A percentile compares a stretch with the other conserved stretches of the same genome.
Evolutionary conservation across 2,113 vertebrate species (phyloP).

Genomic region (Orientallactaga bullata): DNA sequence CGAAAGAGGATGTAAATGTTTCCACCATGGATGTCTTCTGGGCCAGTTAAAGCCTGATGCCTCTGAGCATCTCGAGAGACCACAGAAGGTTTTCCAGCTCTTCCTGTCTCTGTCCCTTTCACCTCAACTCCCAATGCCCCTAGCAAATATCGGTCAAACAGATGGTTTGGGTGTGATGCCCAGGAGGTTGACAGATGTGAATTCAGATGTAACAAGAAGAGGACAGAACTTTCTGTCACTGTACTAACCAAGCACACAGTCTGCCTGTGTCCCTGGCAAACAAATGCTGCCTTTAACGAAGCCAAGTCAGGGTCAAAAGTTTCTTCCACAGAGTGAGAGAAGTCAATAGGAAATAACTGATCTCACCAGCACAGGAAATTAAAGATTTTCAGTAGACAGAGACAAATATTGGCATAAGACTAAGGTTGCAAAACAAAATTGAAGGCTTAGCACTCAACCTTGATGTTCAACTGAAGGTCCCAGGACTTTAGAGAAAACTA

Average conservation of each 20-base stretch:
- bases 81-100: neutral
- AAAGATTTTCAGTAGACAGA: neutral
- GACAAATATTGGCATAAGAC: neutral
- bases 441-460: neutral
- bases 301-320: neutral
- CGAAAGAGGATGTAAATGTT: neutral
- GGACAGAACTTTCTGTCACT: neutral
- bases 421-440: neutral
- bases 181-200: slow-evolving; percentile 76
- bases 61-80: neutral
- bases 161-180: slow-evolving; percentile 75
- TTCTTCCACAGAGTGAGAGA: neutral
- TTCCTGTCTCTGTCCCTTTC: slow-evolving; percentile 50
- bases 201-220: slow-evolving; percentile 46
- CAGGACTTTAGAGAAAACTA: neutral
- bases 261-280: neutral
- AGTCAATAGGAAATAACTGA: neutral
- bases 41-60: neutral
- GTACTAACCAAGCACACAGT: neutral
- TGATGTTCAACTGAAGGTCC: neutral
- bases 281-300: slow-evolving; percentile 22
- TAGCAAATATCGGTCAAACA: slow-evolving; percentile 60
- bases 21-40: neutral
- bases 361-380: neutral
- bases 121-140: neutral